Evolutionary conservation across 2,888 invertebrate genomes (phyloP).

Genomic region (Synanthedon andrenaeformis): DNA sequence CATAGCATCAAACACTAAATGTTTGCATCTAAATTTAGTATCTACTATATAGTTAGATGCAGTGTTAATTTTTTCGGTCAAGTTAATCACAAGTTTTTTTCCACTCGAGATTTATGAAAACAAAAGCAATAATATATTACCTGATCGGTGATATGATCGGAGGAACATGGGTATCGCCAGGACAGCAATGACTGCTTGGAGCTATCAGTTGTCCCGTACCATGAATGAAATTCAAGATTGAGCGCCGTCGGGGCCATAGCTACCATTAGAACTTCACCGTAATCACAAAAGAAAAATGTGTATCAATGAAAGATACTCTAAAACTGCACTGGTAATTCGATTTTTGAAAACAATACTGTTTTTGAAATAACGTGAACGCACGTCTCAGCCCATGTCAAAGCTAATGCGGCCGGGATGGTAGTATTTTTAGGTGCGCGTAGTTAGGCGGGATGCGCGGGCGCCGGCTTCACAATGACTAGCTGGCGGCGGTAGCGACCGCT

Average conservation of each 20-base stretch:
- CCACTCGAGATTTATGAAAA: neutral
- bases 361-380: slow-evolving; percentile 16
- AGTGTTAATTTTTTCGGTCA: too few relatives aligned
- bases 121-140: slow-evolving; percentile 17
- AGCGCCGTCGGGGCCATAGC: slow-evolving; percentile 60
- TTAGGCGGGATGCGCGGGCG: slow-evolving; percentile 54
- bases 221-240: slow-evolving; percentile 53
- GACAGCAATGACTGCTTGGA: slow-evolving; percentile 54
- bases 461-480: slow-evolving; percentile 45
- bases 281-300: neutral
- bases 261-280: slow-evolving; percentile 23
- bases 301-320: neutral
- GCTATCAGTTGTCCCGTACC: slow-evolving; percentile 52
- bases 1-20: too few relatives aligned
- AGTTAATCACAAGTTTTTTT: too few relatives aligned
- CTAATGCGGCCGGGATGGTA: slow-evolving; percentile 11
- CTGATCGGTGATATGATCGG: slow-evolving; percentile 56
- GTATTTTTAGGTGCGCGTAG: slow-evolving; percentile 48
- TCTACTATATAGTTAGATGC: too few relatives aligned
- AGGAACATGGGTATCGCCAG: slow-evolving; percentile 49
- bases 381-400: slow-evolving; percentile 34
- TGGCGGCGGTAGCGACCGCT: slow-evolving; percentile 26
- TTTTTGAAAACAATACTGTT: slow-evolving; percentile 7
- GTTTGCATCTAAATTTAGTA: too few relatives aligned
- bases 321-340: neutral